A percentile compares a stretch with the other conserved stretches of the same genome.
Evolutionary conservation across 2,113 vertebrate genomes (phyloP).

Genomic region (Cavia porcellus): DNA sequence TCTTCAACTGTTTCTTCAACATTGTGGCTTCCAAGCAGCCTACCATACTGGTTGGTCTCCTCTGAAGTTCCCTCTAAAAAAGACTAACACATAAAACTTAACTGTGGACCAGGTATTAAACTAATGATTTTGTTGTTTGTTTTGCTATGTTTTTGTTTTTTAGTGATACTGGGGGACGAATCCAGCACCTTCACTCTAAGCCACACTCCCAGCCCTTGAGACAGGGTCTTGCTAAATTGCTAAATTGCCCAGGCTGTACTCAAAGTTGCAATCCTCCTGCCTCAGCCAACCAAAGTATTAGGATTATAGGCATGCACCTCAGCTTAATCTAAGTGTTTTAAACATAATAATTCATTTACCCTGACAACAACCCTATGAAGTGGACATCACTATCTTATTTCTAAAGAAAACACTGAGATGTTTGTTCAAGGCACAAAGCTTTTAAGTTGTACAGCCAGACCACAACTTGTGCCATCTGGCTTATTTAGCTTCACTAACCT

Average conservation of each 20-base stretch:
- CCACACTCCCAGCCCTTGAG: neutral
- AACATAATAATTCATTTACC: neutral
- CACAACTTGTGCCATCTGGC: neutral
- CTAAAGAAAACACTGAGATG: neutral
- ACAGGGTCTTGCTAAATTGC: neutral
- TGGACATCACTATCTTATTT: neutral
- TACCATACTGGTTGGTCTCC: neutral
- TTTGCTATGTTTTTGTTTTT: neutral
- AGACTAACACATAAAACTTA: neutral
- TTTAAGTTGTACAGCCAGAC: neutral
- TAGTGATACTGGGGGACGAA: neutral
- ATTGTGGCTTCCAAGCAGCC: neutral
- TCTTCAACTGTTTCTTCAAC: conserved; percentile 27
- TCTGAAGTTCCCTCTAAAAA: neutral
- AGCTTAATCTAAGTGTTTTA: neutral
- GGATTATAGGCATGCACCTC: neutral
- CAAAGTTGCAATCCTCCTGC: neutral
- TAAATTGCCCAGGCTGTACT: neutral
- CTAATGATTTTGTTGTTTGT: neutral
- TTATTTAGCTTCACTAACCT: neutral
- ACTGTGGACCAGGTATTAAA: neutral
- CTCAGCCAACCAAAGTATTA: neutral
- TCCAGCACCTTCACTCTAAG: neutral
- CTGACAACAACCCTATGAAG: neutral
- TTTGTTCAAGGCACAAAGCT: neutral